These are phyloP conservation scores for Enoplosus armatus DNA, from an alignment of 2,797 vertebrate genomes.

Conservation along the genomic window DNA sequence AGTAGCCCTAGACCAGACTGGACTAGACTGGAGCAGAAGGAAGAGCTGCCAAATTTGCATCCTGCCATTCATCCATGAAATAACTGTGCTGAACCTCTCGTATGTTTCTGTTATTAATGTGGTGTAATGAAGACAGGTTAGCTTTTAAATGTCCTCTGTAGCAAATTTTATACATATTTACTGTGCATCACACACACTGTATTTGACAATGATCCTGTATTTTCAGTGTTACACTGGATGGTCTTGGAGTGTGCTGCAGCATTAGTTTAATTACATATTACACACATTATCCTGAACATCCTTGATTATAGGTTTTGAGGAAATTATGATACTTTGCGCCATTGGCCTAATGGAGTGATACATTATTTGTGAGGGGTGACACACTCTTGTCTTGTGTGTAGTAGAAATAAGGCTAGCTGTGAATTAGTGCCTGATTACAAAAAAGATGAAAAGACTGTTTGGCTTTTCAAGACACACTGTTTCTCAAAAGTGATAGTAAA, in stretches of 20 bases:
- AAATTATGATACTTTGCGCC: slow-evolving; percentile 10
- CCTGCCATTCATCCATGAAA: background rate
- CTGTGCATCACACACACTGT: background rate
- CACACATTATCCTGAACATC: background rate
- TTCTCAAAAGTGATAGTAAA: background rate
- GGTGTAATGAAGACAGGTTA: background rate
- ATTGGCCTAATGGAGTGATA: background rate
- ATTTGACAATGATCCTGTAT: background rate
- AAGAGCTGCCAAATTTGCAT: background rate
- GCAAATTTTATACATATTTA: background rate
- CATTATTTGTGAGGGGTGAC: background rate
- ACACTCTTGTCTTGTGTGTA: background rate
- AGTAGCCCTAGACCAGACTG: too few relatives aligned
- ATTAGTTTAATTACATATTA: slow-evolving; percentile 8
- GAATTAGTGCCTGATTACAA: background rate
- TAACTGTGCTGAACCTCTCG: background rate
- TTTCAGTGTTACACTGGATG: background rate
- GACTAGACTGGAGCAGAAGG: background rate
- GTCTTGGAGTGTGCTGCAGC: background rate
- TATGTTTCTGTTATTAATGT: background rate
- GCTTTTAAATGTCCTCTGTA: background rate
- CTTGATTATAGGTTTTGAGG: slow-evolving; percentile 16
- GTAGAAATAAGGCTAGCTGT: background rate
- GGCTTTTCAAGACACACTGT: background rate
- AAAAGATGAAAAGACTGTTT: background rate